These are phyloP conservation scores for Champsocephalus gunnari DNA, from an alignment of 2,797 vertebrate genomes.

Conservation along the genomic window DNA sequence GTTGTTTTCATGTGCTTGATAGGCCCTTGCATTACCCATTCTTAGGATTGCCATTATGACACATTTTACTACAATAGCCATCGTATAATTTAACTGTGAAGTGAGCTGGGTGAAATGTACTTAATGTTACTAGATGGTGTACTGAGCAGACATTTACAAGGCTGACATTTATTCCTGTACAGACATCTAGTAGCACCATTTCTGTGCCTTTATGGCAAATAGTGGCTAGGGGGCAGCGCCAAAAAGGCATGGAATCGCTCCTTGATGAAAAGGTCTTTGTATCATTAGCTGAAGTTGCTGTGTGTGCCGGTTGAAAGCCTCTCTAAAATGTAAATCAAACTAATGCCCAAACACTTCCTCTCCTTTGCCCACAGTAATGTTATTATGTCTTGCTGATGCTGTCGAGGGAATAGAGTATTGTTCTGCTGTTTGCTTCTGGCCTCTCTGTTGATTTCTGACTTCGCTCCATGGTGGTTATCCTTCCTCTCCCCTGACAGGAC, in stretches of 20 bases:
- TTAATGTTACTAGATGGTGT: constrained; percentile 49
- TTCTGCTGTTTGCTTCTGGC: constrained; percentile 45
- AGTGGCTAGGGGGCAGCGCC: constrained; percentile 51
- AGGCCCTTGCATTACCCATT: constrained; percentile 19
- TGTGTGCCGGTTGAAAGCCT: constrained; percentile 64
- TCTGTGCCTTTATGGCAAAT: constrained; percentile 67
- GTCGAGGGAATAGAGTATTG: constrained; percentile 49
- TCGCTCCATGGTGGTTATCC: constrained; percentile 26
- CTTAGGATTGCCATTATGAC: constrained; percentile 37
- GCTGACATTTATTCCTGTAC: constrained; percentile 46
- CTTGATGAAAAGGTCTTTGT: constrained; percentile 71
- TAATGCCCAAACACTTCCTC: constrained; percentile 61
- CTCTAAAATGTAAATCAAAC: constrained; percentile 77
- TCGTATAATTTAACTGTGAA: constrained; percentile 52
- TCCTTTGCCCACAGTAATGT: constrained; percentile 50
- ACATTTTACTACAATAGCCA: constrained; percentile 27
- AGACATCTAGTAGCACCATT: constrained; percentile 50
- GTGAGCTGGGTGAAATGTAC: constrained; percentile 50
- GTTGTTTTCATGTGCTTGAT: constrained; percentile 25
- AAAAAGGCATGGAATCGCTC: constrained; percentile 49
- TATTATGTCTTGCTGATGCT: constrained; percentile 58
- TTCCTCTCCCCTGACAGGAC: constrained; percentile 46
- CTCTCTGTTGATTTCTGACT: constrained; percentile 51
- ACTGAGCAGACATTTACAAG: constrained; percentile 40
- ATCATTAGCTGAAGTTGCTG: constrained; percentile 72